phyloP scores from a whole-genome alignment of 2,888 invertebrate species.

The Smittia sp. region DNA sequence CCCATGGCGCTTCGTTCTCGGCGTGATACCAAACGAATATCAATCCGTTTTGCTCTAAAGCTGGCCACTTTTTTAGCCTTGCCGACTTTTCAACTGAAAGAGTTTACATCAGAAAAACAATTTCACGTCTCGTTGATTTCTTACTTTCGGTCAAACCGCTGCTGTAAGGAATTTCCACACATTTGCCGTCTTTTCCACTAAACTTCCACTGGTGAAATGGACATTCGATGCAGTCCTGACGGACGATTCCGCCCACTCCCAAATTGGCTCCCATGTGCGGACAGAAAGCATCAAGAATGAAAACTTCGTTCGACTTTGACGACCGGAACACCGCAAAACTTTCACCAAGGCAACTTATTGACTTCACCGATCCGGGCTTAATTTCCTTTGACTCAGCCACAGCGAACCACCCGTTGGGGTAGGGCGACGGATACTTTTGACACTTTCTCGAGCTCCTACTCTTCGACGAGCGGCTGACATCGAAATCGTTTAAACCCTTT shows the following conservation, averaged over 20 bases:
- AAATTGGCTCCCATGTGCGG: constrained; percentile 88
- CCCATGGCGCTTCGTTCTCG: constrained; percentile 71
- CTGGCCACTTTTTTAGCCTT: constrained; percentile 57
- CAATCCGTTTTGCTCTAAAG: constrained; percentile 67
- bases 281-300: constrained; percentile 81
- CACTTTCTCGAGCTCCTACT: constrained; percentile 55
- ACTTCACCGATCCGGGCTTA: constrained; percentile 57
- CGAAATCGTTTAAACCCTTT: background rate
- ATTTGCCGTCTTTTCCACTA: constrained; percentile 68
- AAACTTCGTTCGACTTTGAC: constrained; percentile 59
- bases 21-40: constrained; percentile 83
- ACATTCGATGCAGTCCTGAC: constrained; percentile 77
- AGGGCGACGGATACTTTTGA: constrained; percentile 71
- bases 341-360: constrained; percentile 65
- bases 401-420: constrained; percentile 87
- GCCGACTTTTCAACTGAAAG: constrained; percentile 25
- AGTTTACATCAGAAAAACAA: background rate
- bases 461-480: background rate
- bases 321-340: constrained; percentile 70
- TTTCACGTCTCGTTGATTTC: background rate
- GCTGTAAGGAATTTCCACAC: constrained; percentile 71
- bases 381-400: constrained; percentile 68
- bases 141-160: constrained; percentile 48
- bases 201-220: constrained; percentile 90
- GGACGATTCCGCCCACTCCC: constrained; percentile 73